Percentiles rank a stretch among this genome's conserved stretches.
phyloP scores from a whole-genome alignment of 1,140 invertebrate species.

The Lucilia cuprina region DNA sequence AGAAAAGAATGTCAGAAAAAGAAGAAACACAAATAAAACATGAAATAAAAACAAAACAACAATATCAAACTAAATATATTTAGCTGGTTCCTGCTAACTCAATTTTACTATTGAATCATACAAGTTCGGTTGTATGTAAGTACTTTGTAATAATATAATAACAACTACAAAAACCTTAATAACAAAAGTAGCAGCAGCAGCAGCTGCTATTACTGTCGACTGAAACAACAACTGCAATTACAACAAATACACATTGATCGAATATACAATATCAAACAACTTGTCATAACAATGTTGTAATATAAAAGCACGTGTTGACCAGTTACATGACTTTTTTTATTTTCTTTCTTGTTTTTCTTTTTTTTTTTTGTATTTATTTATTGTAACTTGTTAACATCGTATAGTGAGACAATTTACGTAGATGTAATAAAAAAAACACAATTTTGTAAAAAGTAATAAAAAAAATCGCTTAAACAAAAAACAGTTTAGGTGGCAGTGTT shows the following conservation, averaged over 20 bases:
- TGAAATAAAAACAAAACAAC: neutral
- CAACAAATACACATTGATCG: neutral
- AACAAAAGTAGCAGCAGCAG: neutral
- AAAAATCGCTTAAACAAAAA: neutral
- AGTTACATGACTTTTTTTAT: neutral
- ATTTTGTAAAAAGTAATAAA: neutral
- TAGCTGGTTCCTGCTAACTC: neutral
- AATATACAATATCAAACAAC: neutral
- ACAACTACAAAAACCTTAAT: neutral
- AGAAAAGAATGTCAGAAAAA: neutral
- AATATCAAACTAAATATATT: neutral
- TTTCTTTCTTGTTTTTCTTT: neutral
- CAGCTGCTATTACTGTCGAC: neutral
- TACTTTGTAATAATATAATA: neutral
- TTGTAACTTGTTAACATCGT: neutral
- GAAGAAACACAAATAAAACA: neutral
- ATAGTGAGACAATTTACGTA: neutral
- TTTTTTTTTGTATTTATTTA: neutral
- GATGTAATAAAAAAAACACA: neutral
- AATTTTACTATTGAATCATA: conserved; percentile 8
- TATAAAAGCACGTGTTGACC: conserved; percentile 40
- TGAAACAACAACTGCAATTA: neutral
- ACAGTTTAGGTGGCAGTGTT: neutral
- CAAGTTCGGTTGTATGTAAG: neutral
- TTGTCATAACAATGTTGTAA: conserved; percentile 36